phyloP scores from a whole-genome alignment of 1,140 invertebrate species.

The Micrasema longulum region DNA sequence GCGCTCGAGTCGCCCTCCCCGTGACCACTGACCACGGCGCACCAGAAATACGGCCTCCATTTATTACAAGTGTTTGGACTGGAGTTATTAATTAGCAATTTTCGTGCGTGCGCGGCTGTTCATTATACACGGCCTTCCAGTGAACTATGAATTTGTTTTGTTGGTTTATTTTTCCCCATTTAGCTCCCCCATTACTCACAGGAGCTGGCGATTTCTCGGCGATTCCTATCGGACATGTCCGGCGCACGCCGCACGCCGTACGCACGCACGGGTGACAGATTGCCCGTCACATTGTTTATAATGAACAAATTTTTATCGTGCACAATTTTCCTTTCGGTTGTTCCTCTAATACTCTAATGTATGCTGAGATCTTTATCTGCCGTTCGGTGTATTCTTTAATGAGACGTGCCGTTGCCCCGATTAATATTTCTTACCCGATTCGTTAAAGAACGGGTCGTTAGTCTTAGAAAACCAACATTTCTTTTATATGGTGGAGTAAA shows the following conservation, averaged over 20 bases:
- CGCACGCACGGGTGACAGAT: conserved; percentile 44
- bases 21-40: conserved; percentile 7
- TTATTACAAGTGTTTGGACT: conserved; percentile 55
- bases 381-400: conserved; percentile 51
- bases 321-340: conserved; percentile 34
- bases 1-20: neutral
- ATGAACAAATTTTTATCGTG: conserved; percentile 51
- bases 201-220: conserved; percentile 43
- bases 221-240: conserved; percentile 39
- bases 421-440: conserved; percentile 32
- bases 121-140: conserved; percentile 54
- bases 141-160: conserved; percentile 55
- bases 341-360: conserved; percentile 50
- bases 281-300: conserved; percentile 52
- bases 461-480: neutral
- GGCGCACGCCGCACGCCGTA: conserved; percentile 11
- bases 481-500: conserved; percentile 20
- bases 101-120: conserved; percentile 53
- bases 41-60: conserved; percentile 44
- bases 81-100: conserved; percentile 56
- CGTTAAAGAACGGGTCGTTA: conserved; percentile 26
- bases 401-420: conserved; percentile 46
- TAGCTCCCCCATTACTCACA: conserved; percentile 35
- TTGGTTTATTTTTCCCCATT: conserved; percentile 50
- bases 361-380: conserved; percentile 48